Percentiles rank a stretch among this genome's conserved stretches.
phyloP scores from a whole-genome alignment of 2,888 invertebrate genomes.

The Dorcus parallelipipedus region DNA sequence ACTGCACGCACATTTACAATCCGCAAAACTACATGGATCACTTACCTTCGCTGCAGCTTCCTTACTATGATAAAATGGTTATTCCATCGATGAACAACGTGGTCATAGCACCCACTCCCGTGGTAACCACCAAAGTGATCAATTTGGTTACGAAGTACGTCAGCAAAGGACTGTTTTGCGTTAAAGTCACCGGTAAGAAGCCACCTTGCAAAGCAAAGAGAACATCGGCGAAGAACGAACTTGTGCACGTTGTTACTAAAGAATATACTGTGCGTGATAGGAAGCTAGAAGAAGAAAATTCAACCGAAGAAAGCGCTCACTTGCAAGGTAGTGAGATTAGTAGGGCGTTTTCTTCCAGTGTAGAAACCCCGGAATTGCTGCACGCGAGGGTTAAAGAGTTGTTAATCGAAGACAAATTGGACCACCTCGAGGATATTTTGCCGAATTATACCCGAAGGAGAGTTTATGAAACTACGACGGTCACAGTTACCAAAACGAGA shows the following conservation, averaged over 20 bases:
- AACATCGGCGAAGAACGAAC: constrained; percentile 19
- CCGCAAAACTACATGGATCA: constrained; percentile 41
- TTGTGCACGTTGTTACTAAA: constrained; percentile 40
- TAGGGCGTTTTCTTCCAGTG: constrained; percentile 17
- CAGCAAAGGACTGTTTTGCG: constrained; percentile 43
- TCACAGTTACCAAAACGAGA: constrained; percentile 44
- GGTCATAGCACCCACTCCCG: constrained; percentile 39
- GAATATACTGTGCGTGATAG: constrained; percentile 36
- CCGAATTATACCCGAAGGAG: constrained; percentile 44
- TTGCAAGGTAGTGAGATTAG: constrained; percentile 32
- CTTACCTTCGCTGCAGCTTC: constrained; percentile 40
- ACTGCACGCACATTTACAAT: constrained; percentile 38
- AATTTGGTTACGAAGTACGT: constrained; percentile 44
- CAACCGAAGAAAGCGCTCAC: constrained; percentile 3
- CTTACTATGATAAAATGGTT: constrained; percentile 37
- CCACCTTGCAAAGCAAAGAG: constrained; percentile 22
- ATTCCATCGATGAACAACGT: constrained; percentile 30
- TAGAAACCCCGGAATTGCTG: constrained; percentile 33
- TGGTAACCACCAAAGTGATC: constrained; percentile 42
- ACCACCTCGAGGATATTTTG: constrained; percentile 43
- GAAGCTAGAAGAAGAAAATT: not conserved
- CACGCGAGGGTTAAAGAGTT: constrained; percentile 33
- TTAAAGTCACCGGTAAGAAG: constrained; percentile 38
- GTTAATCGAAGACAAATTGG: constrained; percentile 45
- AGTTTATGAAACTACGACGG: constrained; percentile 42